Conservation (phyloP, 2,797 vertebrate genomes). For the Nannoperca australis region DNA sequence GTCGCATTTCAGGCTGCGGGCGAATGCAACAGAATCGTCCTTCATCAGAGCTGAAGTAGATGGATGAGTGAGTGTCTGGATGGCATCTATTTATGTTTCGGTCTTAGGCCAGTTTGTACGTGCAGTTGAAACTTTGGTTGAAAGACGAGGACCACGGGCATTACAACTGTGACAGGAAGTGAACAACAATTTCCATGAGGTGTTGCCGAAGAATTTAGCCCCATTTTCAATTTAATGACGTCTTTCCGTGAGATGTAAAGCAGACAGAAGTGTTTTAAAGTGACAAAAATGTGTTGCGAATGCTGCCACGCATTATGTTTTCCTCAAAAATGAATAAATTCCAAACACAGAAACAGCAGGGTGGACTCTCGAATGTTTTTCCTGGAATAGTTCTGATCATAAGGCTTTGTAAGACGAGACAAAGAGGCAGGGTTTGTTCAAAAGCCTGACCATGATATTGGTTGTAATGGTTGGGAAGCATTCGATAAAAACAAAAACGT, state of each 20-base stretch:
- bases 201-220: not conserved
- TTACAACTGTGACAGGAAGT: conserved; percentile 15
- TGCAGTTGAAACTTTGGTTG: conserved; percentile 12
- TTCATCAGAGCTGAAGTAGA: conserved; percentile 42
- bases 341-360: not conserved
- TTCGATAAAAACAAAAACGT: not conserved
- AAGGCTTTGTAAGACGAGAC: not conserved
- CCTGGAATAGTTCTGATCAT: not conserved
- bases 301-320: not conserved
- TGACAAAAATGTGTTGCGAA: not conserved
- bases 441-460: conserved; percentile 2
- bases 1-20: conserved; percentile 53
- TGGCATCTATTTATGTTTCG: conserved; percentile 18
- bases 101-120: conserved; percentile 15
- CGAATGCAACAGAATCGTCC: conserved; percentile 32
- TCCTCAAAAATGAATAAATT: not conserved
- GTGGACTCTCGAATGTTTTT: not conserved
- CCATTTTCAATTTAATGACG: not conserved
- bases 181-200: conserved; percentile 16
- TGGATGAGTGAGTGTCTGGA: conserved; percentile 44
- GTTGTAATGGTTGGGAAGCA: not conserved
- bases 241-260: not conserved
- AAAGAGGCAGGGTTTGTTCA: not conserved
- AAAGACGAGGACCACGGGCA: conserved; percentile 22
- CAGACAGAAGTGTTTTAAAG: not conserved